Evolutionary conservation across 1,140 invertebrate genomes (phyloP).

Genomic region (Acromyrmex charruanus): DNA sequence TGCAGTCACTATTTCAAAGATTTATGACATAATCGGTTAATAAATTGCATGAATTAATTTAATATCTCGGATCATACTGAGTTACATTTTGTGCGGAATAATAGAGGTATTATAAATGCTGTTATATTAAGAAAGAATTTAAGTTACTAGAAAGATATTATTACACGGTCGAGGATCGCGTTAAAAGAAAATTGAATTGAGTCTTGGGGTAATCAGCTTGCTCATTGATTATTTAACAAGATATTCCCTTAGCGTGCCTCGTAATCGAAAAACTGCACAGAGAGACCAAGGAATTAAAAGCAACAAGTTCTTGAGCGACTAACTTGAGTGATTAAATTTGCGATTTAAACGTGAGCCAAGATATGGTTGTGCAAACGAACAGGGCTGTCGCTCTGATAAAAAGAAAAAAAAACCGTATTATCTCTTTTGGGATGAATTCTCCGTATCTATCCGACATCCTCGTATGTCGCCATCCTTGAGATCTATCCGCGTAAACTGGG

Average conservation of each 20-base stretch:
- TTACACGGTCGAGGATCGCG: not conserved
- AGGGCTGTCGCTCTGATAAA: not conserved
- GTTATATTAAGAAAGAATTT: constrained; percentile 9
- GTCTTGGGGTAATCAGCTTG: constrained; percentile 4
- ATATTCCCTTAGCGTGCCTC: constrained; percentile 4
- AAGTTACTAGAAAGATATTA: constrained; percentile 4
- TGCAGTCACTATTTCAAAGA: too few species aligned
- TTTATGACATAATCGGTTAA: constrained; percentile 9
- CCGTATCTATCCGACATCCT: not conserved
- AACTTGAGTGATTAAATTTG: constrained; percentile 3
- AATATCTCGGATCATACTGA: constrained; percentile 1
- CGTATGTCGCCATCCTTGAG: not conserved
- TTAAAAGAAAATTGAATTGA: constrained; percentile 40
- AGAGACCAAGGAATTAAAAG: constrained; percentile 24
- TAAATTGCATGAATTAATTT: not conserved
- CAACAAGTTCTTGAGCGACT: constrained; percentile 30
- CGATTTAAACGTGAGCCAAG: not conserved
- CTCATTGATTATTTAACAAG: constrained; percentile 49
- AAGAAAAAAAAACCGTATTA: not conserved
- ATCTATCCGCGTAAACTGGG: constrained; percentile 12
- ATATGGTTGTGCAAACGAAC: not conserved
- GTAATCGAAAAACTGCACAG: constrained; percentile 19
- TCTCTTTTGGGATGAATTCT: not conserved
- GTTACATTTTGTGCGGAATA: not conserved
- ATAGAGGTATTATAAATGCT: constrained; percentile 10